Conservation (phyloP, 2,888 invertebrate species). For the Anoncus sp. region DNA sequence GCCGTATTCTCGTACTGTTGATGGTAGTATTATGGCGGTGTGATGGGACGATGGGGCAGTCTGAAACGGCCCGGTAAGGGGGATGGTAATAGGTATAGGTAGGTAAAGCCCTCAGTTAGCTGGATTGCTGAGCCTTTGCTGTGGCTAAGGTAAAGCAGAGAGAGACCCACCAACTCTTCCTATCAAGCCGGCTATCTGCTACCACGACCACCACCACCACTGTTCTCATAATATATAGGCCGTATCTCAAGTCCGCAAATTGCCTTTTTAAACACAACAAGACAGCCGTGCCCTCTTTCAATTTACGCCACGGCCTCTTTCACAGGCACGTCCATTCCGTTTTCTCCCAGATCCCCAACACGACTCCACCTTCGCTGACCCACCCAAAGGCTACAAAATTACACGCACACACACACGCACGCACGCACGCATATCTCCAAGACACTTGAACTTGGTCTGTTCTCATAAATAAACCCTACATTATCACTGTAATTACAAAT, state of each 20-base stretch:
- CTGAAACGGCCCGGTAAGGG: conserved; percentile 51
- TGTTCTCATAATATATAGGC: conserved; percentile 80
- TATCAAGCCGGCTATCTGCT: conserved; percentile 81
- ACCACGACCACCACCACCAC: conserved; percentile 70
- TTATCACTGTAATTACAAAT: conserved; percentile 70
- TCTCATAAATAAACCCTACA: conserved; percentile 67
- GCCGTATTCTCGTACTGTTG: conserved; percentile 57
- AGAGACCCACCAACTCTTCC: conserved; percentile 67
- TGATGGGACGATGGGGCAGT: conserved; percentile 48
- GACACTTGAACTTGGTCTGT: conserved; percentile 11
- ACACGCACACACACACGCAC: no score
- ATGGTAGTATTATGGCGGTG: conserved; percentile 53
- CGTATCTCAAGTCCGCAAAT: conserved; percentile 82
- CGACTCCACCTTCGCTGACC: conserved; percentile 48
- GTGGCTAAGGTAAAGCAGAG: conserved; percentile 53
- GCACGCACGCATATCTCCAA: neutral
- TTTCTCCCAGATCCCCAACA: conserved; percentile 64
- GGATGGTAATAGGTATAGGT: conserved; percentile 28
- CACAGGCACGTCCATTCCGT: conserved; percentile 73
- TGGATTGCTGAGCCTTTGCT: conserved; percentile 45
- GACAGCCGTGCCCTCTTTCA: conserved; percentile 81
- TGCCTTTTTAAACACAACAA: conserved; percentile 82
- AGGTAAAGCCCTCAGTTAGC: conserved; percentile 50
- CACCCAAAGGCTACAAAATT: conserved; percentile 36
- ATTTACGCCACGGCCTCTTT: conserved; percentile 80